A percentile compares a stretch with the other conserved stretches of the same genome.
phyloP scores from a whole-genome alignment of 30 jellyfish, hydroid and myxozoan genomes.

The Rhopilema esculentum region DNA sequence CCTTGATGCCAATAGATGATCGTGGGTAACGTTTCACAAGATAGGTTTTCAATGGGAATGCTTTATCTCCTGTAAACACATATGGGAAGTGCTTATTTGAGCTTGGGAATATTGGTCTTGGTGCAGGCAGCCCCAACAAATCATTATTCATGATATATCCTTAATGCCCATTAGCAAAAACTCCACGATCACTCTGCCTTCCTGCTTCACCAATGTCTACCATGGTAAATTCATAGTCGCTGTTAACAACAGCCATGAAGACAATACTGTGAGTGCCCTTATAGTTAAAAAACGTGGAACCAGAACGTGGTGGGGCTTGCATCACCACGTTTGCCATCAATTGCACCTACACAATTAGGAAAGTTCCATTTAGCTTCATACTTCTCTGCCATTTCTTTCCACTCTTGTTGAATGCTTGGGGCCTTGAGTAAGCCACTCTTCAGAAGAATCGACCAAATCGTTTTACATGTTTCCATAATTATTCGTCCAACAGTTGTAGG shows the following conservation, averaged over 20 bases:
- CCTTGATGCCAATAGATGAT: constrained; percentile 50
- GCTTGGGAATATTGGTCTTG: constrained; percentile 48
- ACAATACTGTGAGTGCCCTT: constrained; percentile 65
- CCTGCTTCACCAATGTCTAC: constrained; percentile 70
- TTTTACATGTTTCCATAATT: constrained; percentile 50
- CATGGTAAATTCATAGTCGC: constrained; percentile 48
- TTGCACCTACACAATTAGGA: constrained; percentile 72
- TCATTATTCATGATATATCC: constrained; percentile 63
- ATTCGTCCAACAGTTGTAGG: constrained; percentile 65
- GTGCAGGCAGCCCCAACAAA: constrained; percentile 61
- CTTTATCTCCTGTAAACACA: constrained; percentile 80
- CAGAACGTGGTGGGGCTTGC: constrained; percentile 75
- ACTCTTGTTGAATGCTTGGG: constrained; percentile 44
- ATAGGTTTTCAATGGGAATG: constrained; percentile 79
- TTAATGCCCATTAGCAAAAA: constrained; percentile 67
- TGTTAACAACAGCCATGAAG: constrained; percentile 47
- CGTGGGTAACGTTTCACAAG: constrained; percentile 74
- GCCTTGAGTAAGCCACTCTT: constrained; percentile 53
- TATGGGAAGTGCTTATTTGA: constrained; percentile 64
- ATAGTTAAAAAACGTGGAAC: constrained; percentile 49
- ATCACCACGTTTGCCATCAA: constrained; percentile 68
- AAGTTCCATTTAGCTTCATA: constrained; percentile 46
- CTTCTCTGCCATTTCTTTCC: constrained; percentile 42
- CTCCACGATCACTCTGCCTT: constrained; percentile 72
- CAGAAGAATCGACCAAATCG: constrained; percentile 47